Evolutionary conservation across 35 echinoderm and acorn worm genomes (phyloP), one percentile per base, ranked within the genome.

Genomic region (Patiria miniata): DNA sequence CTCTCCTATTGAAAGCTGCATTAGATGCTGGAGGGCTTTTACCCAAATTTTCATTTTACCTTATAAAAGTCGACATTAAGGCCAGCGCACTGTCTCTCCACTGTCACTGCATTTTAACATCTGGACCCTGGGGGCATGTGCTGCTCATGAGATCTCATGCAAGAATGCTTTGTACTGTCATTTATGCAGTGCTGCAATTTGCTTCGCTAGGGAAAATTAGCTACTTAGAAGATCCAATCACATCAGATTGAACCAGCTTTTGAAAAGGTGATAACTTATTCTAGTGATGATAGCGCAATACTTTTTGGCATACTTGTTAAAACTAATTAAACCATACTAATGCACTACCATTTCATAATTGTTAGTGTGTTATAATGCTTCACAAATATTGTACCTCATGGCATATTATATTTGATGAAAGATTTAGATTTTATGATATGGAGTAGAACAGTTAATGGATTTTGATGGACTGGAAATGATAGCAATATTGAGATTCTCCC

Each of bases 71-170:
- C 23, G 65, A 73, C 65, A 73, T 73, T 73, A 73, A 73, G 65
- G 30, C 65, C 65, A 73, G 65, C 26, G 65, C 65, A 73, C 65
- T 73, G 61, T 69, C 61, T 69, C 61, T 69, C 61, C 61, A 69
- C 61, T 69, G 65, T 73, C 65, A 73, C 65, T 73, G 65, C 65
- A 73, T 73, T 73, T 73, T 73, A 73, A 73, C 65, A 73, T 73
- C 65, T 73, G 65, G 65, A 73, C 65, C 65, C 65, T 73, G 65
- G 26, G 65, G 65, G 26, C 26, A 32, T 73, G 14, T 73, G 26
- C 65, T 34, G 34, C 65, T 73, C 65, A 73, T 73, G 65, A 73
- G 65, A 73, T 73, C 65, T 73, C 65, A 73, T 73, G 65, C 65
- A 73, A 73, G 65, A 73, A 73, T 73, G 65, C 65, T 73, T 73